phyloP scores from a whole-genome alignment of 2,113 vertebrate species.

The Lanius ludovicianus region DNA sequence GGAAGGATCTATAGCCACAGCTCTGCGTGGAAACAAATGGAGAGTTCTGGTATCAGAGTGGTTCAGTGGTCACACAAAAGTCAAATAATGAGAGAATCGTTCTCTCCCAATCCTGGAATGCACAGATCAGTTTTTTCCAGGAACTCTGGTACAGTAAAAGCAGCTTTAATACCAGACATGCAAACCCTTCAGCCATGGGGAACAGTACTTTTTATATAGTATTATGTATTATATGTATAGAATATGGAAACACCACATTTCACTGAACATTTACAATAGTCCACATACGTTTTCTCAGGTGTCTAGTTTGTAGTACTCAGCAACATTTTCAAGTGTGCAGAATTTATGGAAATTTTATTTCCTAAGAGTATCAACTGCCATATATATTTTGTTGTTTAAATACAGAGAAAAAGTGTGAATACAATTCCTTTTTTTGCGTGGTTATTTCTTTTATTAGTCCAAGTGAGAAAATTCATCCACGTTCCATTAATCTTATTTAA shows the following conservation, averaged over 20 bases:
- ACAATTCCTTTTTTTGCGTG: not conserved
- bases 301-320: not conserved
- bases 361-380: not conserved
- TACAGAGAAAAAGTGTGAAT: not conserved
- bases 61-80: not conserved
- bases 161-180: not conserved
- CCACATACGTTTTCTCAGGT: not conserved
- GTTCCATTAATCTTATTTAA: constrained; percentile 28
- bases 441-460: constrained; percentile 21
- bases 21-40: not conserved
- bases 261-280: not conserved
- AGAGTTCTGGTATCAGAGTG: not conserved
- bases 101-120: not conserved
- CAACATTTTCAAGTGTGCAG: not conserved
- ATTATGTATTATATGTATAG: not conserved
- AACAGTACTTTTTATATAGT: not conserved
- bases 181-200: not conserved
- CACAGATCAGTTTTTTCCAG: not conserved
- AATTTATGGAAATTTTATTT: not conserved
- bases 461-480: constrained; percentile 8
- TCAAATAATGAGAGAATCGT: not conserved
- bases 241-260: not conserved
- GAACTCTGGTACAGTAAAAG: not conserved
- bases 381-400: not conserved
- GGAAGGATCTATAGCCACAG: not conserved